Evolutionary conservation across 1,140 invertebrate genomes (phyloP).

Genomic region (Cyrtorhinus lividipennis): DNA sequence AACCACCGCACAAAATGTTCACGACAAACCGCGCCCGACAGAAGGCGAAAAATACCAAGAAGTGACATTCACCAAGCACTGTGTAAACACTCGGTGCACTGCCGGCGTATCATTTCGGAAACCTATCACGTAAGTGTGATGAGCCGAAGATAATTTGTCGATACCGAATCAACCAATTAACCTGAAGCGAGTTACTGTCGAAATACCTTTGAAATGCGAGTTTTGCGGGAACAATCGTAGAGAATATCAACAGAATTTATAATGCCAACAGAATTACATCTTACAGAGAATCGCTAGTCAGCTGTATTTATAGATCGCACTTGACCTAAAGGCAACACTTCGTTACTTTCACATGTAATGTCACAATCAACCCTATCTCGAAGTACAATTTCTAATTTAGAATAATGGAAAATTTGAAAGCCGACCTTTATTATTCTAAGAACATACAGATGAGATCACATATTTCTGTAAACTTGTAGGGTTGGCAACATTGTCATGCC

Average conservation of each 20-base stretch:
- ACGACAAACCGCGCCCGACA: not conserved
- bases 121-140: not conserved
- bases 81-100: constrained; percentile 17
- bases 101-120: not conserved
- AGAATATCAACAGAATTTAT: not conserved
- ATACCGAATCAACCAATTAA: not conserved
- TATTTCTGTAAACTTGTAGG: too few species aligned
- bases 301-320: constrained; percentile 8
- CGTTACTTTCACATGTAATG: too few species aligned
- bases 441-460: too few species aligned
- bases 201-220: not conserved
- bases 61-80: constrained; percentile 14
- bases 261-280: not conserved
- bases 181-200: too few species aligned
- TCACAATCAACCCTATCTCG: too few species aligned
- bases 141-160: not conserved
- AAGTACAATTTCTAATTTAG: too few species aligned
- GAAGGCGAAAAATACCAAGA: not conserved
- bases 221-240: not conserved
- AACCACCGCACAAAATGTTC: not conserved
- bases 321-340: too few species aligned
- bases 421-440: too few species aligned
- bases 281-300: not conserved
- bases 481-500: too few species aligned
- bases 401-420: too few species aligned